Evolutionary conservation across 2,888 invertebrate genomes (phyloP).

Genomic region (Machimus rusticus): DNA sequence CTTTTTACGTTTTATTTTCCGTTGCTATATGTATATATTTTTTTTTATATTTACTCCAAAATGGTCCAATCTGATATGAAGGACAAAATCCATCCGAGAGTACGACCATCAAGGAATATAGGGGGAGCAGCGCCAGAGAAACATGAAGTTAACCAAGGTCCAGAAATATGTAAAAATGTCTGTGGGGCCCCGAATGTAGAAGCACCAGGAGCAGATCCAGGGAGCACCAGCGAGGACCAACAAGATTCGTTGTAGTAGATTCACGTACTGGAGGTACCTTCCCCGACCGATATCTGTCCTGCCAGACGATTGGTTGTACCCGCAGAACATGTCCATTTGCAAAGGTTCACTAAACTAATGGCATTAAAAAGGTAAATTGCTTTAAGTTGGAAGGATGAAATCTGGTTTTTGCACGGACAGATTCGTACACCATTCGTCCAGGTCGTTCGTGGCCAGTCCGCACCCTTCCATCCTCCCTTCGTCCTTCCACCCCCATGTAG

Average conservation of each 20-base stretch:
- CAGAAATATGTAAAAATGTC: background rate
- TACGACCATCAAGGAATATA: background rate
- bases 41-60: conserved; percentile 16
- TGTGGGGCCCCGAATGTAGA: background rate
- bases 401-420: conserved; percentile 18
- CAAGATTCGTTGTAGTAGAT: background rate
- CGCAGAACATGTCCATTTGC: conserved; percentile 25
- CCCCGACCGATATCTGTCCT: background rate
- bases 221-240: background rate
- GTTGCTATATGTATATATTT: background rate
- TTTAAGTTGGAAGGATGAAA: conserved; percentile 20
- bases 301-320: background rate
- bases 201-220: background rate
- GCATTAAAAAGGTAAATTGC: conserved; percentile 30
- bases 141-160: background rate
- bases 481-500: background rate
- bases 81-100: background rate
- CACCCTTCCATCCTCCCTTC: background rate
- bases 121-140: background rate
- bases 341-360: conserved; percentile 27
- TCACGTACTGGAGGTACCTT: background rate
- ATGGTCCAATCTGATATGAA: conserved; percentile 26
- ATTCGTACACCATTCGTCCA: background rate
- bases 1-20: background rate
- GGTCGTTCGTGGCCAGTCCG: background rate